Evolutionary conservation across 1,140 invertebrate genomes (phyloP).

Genomic region (Hyphantria cunea): DNA sequence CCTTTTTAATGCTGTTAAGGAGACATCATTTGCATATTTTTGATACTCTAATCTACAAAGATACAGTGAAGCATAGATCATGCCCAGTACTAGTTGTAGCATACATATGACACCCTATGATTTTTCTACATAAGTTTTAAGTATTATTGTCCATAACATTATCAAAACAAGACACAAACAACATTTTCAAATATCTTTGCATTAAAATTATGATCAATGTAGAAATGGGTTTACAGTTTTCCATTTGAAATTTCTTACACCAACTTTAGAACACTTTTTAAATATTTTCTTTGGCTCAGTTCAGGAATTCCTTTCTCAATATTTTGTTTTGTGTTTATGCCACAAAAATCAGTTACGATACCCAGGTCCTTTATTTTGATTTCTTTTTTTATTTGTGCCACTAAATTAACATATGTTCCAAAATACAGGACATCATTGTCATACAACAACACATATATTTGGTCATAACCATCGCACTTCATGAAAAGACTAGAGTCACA

Average conservation of each 20-base stretch:
- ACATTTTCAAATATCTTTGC: slow-evolving; percentile 23
- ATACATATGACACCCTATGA: slow-evolving; percentile 44
- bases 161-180: slow-evolving; percentile 19
- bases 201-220: slow-evolving; percentile 49
- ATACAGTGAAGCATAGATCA: slow-evolving; percentile 36
- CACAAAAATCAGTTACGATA: neutral
- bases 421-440: slow-evolving; percentile 1
- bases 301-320: slow-evolving; percentile 17
- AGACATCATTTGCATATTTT: slow-evolving; percentile 34
- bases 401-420: neutral
- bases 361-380: slow-evolving; percentile 15
- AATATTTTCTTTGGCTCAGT: slow-evolving; percentile 54
- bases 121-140: slow-evolving; percentile 40
- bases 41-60: slow-evolving; percentile 43
- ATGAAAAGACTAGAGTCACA: neutral
- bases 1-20: slow-evolving; percentile 41
- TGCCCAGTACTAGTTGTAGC: slow-evolving; percentile 41
- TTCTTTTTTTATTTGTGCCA: neutral
- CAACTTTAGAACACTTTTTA: slow-evolving; percentile 50
- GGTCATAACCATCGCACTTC: neutral
- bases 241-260: slow-evolving; percentile 50
- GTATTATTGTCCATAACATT: slow-evolving; percentile 28
- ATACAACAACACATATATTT: slow-evolving; percentile 9
- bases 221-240: slow-evolving; percentile 42
- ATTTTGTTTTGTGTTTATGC: slow-evolving; percentile 10